Conservation (phyloP, 2,888 invertebrate genomes). For the Gymnocheta viridis region DNA sequence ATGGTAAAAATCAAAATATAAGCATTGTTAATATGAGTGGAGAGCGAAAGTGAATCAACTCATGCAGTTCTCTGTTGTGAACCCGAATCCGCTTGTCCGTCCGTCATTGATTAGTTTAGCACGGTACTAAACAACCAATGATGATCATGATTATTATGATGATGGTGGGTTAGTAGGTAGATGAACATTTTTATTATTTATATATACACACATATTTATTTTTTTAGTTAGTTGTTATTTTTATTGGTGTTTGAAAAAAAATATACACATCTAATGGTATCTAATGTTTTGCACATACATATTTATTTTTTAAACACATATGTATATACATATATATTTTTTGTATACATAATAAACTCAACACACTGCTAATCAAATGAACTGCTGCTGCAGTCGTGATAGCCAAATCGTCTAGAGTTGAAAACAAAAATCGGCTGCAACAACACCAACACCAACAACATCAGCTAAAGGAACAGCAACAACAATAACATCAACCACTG, state of each 20-base stretch:
- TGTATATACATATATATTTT: background rate
- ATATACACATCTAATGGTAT: too few species aligned
- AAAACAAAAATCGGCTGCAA: constrained; percentile 10
- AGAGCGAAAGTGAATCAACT: too few species aligned
- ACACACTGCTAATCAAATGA: background rate
- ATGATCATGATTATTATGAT: constrained; percentile 27
- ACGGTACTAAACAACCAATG: background rate
- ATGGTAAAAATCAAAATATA: too few species aligned
- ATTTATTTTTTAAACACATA: too few species aligned
- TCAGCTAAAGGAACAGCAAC: background rate
- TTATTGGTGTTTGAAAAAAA: constrained; percentile 1
- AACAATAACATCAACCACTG: constrained; percentile 40
- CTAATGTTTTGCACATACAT: too few species aligned
- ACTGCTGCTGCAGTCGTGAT: constrained; percentile 56
- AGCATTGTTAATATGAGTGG: too few species aligned
- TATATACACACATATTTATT: too few species aligned
- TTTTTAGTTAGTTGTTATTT: constrained; percentile 18
- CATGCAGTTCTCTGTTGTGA: too few species aligned
- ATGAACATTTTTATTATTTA: constrained; percentile 34
- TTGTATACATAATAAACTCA: constrained; percentile 19
- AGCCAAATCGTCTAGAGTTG: constrained; percentile 61
- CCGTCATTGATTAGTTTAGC: constrained; percentile 23
- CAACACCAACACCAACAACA: constrained; percentile 11
- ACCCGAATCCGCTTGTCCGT: constrained; percentile 11
- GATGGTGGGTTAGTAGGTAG: constrained; percentile 42